Base-by-base conservation (phyloP, 2,113 vertebrate species). In the Syngnathus typhle region DNA sequence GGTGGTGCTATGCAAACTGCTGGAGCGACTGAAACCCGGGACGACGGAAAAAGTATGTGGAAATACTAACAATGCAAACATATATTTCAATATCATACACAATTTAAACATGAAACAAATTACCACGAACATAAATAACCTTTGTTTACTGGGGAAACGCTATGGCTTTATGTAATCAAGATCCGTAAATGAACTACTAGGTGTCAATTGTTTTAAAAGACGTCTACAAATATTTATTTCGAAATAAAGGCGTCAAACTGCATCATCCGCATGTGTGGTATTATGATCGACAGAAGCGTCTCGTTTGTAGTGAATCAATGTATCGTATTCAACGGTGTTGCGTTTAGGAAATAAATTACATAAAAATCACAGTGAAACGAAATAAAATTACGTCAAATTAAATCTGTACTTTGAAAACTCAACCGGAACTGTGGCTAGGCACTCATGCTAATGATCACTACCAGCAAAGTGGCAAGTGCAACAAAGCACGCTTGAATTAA, bases 11-110 rank as follows among this genome's bases (percentile, higher is more conserved):
- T 96, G 95, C 89, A 77, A 91, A 76, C 92, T 98, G 84, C 86
- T 96, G 89, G 94, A 96, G 74, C 88, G 95, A 59, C 89, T 98
- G 84, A 87, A 93, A 60, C 93, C 94, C 44, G 94, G 95, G 64
- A 91, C 92, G 65, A 88, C 95, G 73, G 92, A 94, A 74, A 94
- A 91, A 91, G 95, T 97, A 79, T 90, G 90, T 81, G 51, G 23
- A 38, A 23, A 43, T 36, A 27, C 10, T 11, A 1, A 1, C 10
- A 12, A 21, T 1, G 5, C 6, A 2, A 21, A 27, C n/a, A 54
- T 21, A 27, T 21, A 7, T 23, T n/a, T 44, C 6, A 10, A 38
- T 38, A 19, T 39, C 1, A 19, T 11, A 7, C 5, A 21, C 9
- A 19, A n/a, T 60, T 6, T 60, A 13, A 55, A 55, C 27, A 32